Conservation (phyloP, 1,140 invertebrate genomes). For the Chymomyza costata region DNA sequence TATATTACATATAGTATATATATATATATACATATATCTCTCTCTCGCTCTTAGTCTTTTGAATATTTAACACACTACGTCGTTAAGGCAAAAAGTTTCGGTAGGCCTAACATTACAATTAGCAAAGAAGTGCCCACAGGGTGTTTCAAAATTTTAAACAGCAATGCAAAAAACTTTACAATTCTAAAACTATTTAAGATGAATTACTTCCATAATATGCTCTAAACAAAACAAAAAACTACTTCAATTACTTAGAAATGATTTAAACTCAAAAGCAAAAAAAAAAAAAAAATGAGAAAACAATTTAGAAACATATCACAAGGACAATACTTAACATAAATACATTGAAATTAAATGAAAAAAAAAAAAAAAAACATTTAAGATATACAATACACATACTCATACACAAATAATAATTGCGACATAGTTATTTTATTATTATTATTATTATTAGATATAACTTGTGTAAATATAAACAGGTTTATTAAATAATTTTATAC, state of each 20-base stretch:
- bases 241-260: conserved; percentile 73
- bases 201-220: conserved; percentile 71
- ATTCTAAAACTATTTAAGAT: conserved; percentile 63
- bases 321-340: conserved; percentile 74
- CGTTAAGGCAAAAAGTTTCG: conserved; percentile 30
- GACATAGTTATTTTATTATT: conserved; percentile 69
- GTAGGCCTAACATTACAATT: conserved; percentile 33
- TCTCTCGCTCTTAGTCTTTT: conserved; percentile 7
- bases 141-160: conserved; percentile 46
- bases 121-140: conserved; percentile 21
- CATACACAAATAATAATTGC: conserved; percentile 51
- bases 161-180: conserved; percentile 59
- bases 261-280: conserved; percentile 38
- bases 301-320: conserved; percentile 75
- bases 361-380: conserved; percentile 31
- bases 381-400: conserved; percentile 38
- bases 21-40: background rate
- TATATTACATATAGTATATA: too few relatives aligned
- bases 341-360: conserved; percentile 51
- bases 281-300: conserved; percentile 61
- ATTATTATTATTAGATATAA: conserved; percentile 68
- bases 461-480: conserved; percentile 52
- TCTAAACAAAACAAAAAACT: conserved; percentile 68
- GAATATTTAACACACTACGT: conserved; percentile 8
- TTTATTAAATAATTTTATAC: conserved; percentile 63